Evolutionary conservation across 2,797 vertebrate species (phyloP), one percentile per base, ranked within the genome.

Genomic region (Enteromius thamalakanensis): DNA sequence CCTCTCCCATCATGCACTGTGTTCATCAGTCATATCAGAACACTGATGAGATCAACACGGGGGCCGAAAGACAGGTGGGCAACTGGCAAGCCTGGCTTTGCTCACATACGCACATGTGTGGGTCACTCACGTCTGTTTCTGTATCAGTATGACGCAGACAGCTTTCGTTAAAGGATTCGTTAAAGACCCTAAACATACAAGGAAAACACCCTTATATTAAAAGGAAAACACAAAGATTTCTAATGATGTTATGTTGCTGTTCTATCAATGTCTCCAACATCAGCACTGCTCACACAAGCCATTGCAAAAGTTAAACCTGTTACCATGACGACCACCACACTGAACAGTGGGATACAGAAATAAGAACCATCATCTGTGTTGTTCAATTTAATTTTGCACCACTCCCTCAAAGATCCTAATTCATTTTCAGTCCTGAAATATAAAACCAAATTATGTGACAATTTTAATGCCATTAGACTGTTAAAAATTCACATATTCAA

Each of bases 261-360:
- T 87, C 88, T 87, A 88, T 88, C 75, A 80, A 92, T 84, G 89
- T 85, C 87, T 90, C 89, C 84, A 80, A 49, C 89, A 89, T 93
- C 91, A 94, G 89, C 88, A 78, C 82, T 90, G 76, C 90, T 91
- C 87, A 86, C 80, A 87, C 89, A 90, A 92, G 87, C 92, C 94
- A 94, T 93, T 89, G 94, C 93, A 95, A 95, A 93, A 93, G 91
- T 92, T 94, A 86, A 84, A 90, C 84, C 62, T 78, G 93, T 94
- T 94, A 90, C 94, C 91, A 93, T 94, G 92, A 92, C 93, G 92
- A 95, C 95, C 87, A 83, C 86, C 89, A 91, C 91, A 91, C 88
- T 88, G 89, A 91, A 91, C 87, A 89, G 87, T 84, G 83, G 84
- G 85, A 87, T 81, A 89, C 84, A 91, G 92, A 90, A 70, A 80